Evolutionary conservation across 2,797 vertebrate species (phyloP), one percentile per base, ranked within the genome.

Genomic region (Urosaurus nigricauda): DNA sequence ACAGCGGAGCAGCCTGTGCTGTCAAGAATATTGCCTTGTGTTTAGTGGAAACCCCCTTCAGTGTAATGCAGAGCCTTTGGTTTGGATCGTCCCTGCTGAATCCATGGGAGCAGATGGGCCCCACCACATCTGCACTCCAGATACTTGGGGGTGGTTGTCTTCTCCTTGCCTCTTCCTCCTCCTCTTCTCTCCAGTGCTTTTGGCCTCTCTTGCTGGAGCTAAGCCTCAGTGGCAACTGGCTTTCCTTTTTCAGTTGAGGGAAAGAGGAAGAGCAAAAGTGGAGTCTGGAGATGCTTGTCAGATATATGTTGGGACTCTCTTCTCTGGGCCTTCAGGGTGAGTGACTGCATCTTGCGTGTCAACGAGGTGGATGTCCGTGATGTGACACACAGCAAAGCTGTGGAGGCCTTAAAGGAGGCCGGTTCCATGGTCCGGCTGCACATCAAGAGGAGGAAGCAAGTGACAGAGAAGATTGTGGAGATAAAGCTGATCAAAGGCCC

Each of bases 401-500:
- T 99, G 88, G 99, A 99, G 95, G 99, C 98, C 0, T 92, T 99
- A 96, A 99, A 99, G 95, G 98, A 99, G 96, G 99, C 99, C 0
- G 99, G 99, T 5, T 99, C 98, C 40, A 97, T 99, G 79, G 99
- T 99, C 26, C 96, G 98, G 1, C 97, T 99, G 82, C 98, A 99
- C 80, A 97, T 99, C 92, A 98, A 98, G 94, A 96, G 99, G 87
- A 98, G 98, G 94, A 99, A 99, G 94, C 98, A 98, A 0, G 96
- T 98, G 79, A 98, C 98, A 0, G 99, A 99, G 97, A 99, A 98
- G 94, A 95, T 99, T 93, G 97, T 98, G 97, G 99, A 99, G 96
- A 96, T 99, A 95, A 99, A 99, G 86, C 98, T 99, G 88, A 97
- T 99, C 90, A 99, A 99, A 94, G 98, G 98, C 86, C 98, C 99